Evolutionary conservation across 2,888 invertebrate genomes (phyloP), one percentile per base, ranked within the genome.

Genomic region (Lochmaea crataegi): DNA sequence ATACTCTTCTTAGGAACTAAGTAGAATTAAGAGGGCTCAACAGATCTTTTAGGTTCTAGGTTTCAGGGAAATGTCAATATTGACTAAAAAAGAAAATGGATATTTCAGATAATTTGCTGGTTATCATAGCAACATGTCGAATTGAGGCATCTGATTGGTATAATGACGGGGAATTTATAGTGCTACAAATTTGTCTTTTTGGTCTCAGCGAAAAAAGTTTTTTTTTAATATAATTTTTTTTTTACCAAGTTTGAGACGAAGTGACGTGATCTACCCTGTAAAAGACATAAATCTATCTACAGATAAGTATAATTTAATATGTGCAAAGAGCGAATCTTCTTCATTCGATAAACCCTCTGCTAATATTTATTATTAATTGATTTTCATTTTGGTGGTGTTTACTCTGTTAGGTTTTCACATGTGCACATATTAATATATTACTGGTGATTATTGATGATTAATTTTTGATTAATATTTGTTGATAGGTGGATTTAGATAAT

Each of bases 361-460:
- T 48, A 68, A 68, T 69, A 73, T 69, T 65, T 68, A 73, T 68
- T 58, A 56, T 41, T 53, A 65, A 73, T 73, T 73, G 65, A 65
- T 56, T 73, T 69, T 60, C 42, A 16, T 38, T 60, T 38, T 38
- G 45, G 63, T 51, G 45, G 18, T 72, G 56, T 72, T 72, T 68
- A 48, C 63, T 63, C 18, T 53, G 14, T 53, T 18, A 41, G 11
- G 38, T 16, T 18, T 42, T 42, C 11, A 63, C 61, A 63, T 63
- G 42, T 63, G 61, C 42, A 18, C 11, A 45, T n/a, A 63, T 63
- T 63, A 63, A 63, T 58, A 56, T 56, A 56, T 56, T 22, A 56
- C 10, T 4, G 32, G 32, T n/a, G n/a, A n/a, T 22, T 22, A 22
- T 22, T 22, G 2, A 22, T 42, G 61, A 60, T 60, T 60, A 60